Conservation (phyloP, 2,113 vertebrate genomes). For the Forbesichthys agassizii region DNA sequence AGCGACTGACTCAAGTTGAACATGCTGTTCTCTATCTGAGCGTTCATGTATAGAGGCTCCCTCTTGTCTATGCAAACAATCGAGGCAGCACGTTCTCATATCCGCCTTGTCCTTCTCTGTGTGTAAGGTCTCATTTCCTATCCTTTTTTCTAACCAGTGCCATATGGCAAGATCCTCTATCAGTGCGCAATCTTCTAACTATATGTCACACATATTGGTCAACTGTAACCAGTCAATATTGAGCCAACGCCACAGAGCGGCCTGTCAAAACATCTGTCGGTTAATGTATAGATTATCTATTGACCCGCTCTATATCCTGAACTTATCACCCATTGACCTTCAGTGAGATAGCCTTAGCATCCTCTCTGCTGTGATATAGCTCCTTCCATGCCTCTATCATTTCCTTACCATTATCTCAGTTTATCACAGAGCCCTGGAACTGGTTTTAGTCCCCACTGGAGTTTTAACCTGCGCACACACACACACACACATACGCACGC, state of each 20-base stretch:
- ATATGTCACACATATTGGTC: neutral
- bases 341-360: conserved; percentile 4
- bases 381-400: neutral
- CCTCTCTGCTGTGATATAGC: neutral
- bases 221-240: neutral
- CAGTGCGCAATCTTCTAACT: neutral
- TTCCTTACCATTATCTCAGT: neutral
- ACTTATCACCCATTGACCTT: conserved; percentile 27
- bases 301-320: conserved; percentile 27
- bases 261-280: conserved; percentile 21
- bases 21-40: neutral
- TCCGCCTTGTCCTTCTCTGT: neutral
- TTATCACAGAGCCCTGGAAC: neutral
- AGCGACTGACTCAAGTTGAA: neutral
- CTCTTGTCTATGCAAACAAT: too few relatives aligned
- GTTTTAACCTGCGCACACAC: neutral
- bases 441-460: neutral
- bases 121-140: neutral
- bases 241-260: conserved; percentile 17
- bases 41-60: neutral
- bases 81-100: neutral
- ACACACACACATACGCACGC: neutral
- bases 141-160: too few relatives aligned
- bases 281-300: conserved; percentile 41
- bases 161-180: neutral